Evolutionary conservation across 2,113 vertebrate genomes (phyloP), one percentile per base, ranked within the genome.

Genomic region (Sebastes fasciatus): DNA sequence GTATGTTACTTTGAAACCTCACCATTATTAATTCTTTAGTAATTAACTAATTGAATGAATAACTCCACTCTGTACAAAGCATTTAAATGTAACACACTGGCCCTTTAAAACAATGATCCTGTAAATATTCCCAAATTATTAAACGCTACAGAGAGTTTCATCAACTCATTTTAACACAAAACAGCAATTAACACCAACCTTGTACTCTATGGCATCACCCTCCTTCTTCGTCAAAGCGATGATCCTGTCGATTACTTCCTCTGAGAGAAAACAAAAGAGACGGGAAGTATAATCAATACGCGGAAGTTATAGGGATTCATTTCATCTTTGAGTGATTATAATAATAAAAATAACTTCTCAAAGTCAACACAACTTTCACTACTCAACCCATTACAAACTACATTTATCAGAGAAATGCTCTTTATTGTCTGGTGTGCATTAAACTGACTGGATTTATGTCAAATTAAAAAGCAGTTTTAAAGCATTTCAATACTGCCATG

Each of bases 131-230:
- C 17, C 17, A 80, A 21, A 57, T 34, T 9, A 43, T 23, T 16
- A 16, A 52, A 6, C 3, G 13, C 12, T 6, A 21, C 11, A 10
- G 5, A 23, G 12, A 42, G 23, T 61, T 52, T 62, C 3, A 43
- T 12, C 23, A 11, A 16, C 26, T 13, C 34, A 26, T 26, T 26
- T 26, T 26, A 26, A 26, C 26, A 26, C 26, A 21, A 48, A 34
- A 49, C 52, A 73, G 19, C 6, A 7, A 26, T 74, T 26, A 82
- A 68, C 10, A 79, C 95, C 90, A 51, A 99, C 98, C 97, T 97
- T 95, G 40, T 72, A 70, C n/a, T 97, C 93, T 51, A 97, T 93
- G 63, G 93, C 91, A 14, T 97, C 95, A 0, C 97, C 97, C 61
- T 96, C 75, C 0, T 90, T 88, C 74, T 94, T 96, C 42, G 97